Base-by-base conservation (phyloP, 2,888 invertebrate species). In the Lochmaea crataegi region DNA sequence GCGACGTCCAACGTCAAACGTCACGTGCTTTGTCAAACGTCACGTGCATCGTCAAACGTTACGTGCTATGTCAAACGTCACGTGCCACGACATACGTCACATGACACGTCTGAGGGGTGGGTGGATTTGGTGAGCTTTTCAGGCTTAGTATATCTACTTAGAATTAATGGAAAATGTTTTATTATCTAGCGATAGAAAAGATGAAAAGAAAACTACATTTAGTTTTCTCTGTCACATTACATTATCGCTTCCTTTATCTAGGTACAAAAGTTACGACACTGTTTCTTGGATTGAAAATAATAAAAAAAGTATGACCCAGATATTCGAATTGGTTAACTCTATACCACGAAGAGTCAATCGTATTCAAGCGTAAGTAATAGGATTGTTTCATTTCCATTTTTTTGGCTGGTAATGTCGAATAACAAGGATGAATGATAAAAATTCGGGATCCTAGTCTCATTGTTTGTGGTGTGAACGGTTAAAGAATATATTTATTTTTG, bases 331-430 rank as follows among this genome's bases (percentile, higher is more conserved):
- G 72, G 63, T 68, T 67, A 72, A 32, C 63, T 72, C 32, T 32
- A 42, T 63, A 67, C 67, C 63, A 68, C n/a, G n/a, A n/a, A 68
- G 67, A 72, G 67, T 67, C 72, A 63, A 64, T 68, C 56, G 63
- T 63, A 64, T 68, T 63, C 67, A 53, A 53, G 68, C 64, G 67
- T 65, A 64, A 67, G 67, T 72, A 72, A 72, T 68, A 32, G 72
- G 64, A 64, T 72, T 68, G 64, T 72, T 72, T 26, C 63, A 68
- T 32, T 32, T 32, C 32, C 32, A 32, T 32, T 32, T 32, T 32
- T 32, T 32, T 3, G n/a, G 60, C 9, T 64, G 51, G 64, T 53
- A 42, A 56, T 32, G 69, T 69, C 69, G 56, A 69, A 63, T 56
- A 69, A 63, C 63, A 56, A 56, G 41, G 41, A 69, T 45, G 7